A percentile compares a stretch with the other conserved stretches of the same genome.
Evolutionary conservation across 1,140 invertebrate species (phyloP).

Genomic region (Lucilia sericata): DNA sequence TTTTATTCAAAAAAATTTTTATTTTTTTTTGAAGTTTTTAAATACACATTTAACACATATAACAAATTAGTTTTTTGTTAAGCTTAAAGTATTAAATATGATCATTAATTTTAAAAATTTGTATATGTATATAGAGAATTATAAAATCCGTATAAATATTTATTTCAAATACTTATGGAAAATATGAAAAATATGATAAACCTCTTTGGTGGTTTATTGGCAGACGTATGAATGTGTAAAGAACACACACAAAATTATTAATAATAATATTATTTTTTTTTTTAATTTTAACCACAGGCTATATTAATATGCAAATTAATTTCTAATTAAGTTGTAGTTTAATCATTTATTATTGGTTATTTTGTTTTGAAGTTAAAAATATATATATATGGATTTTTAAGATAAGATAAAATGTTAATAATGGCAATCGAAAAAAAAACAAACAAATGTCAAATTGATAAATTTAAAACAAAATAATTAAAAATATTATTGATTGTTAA

Average conservation of each 20-base stretch:
- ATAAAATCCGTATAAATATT: neutral
- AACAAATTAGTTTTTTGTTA: conserved; percentile 36
- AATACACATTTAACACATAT: conserved; percentile 14
- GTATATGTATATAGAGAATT: neutral
- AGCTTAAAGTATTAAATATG: conserved; percentile 35
- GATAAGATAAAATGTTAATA: too few relatives aligned
- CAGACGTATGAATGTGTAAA: too few relatives aligned
- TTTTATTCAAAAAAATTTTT: neutral
- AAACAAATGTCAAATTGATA: too few relatives aligned
- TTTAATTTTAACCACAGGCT: neutral
- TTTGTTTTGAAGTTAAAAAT: neutral
- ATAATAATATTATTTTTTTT: neutral
- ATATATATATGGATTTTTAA: neutral
- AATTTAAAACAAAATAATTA: too few relatives aligned
- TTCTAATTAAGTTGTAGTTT: conserved; percentile 38
- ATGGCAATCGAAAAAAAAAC: too few relatives aligned
- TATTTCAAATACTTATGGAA: neutral
- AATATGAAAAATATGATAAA: neutral
- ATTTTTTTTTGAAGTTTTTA: neutral
- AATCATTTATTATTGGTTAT: conserved; percentile 34
- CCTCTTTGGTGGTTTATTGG: neutral
- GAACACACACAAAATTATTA: conserved; percentile 15
- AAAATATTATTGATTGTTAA: too few relatives aligned
- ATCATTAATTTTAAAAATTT: neutral
- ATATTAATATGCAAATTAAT: conserved; percentile 40